Evolutionary conservation across 2,113 vertebrate species (phyloP), one percentile per base, ranked within the genome.

Genomic region (Myxocyprinus asiaticus): DNA sequence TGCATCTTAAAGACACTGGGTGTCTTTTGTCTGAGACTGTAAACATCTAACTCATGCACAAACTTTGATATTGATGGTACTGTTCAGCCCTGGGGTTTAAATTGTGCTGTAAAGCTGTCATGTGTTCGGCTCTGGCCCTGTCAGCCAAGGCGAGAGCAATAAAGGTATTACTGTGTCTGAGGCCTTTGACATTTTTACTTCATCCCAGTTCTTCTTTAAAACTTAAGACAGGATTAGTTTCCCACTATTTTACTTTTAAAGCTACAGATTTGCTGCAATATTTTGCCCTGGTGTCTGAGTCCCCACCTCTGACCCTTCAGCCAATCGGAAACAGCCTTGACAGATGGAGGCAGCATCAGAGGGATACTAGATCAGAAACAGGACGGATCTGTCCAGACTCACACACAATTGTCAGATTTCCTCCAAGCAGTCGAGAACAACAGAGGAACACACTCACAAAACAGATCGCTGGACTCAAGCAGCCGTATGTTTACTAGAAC

Each of bases 151-250:
- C 17, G 0, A 80, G 51, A 43, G 15, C 51, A 65, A 67, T 74
- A 74, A 51, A 80, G 51, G 44, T 15, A 80, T 67, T 67, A 67
- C 63, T 59, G 17, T 56, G 56, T 59, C 63, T 59, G 17, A 45
- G 65, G 42, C 70, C 59, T 73, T 44, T 66, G 78, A 73, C 78
- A 72, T 42, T 71, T 33, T 79, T 72, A 73, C 63, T 67, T 65
- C 63, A 47, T 58, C 67, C 9, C 68, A 33, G 15, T 33, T 44
- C 68, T 71, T 70, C 73, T 15, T 66, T 56, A 45, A n/a, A 67
- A 58, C 15, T n/a, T 43, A 67, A 17, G 42, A 56, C 12, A 56
- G 12, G 62, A 4, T 3, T n/a, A 15, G 6, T 15, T 14, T 55
- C 51, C 10, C 8, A 67, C 53, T 15, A 15, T 65, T 65, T 61